Evolutionary conservation across 2,888 invertebrate species (phyloP).

Genomic region (Dione juno): DNA sequence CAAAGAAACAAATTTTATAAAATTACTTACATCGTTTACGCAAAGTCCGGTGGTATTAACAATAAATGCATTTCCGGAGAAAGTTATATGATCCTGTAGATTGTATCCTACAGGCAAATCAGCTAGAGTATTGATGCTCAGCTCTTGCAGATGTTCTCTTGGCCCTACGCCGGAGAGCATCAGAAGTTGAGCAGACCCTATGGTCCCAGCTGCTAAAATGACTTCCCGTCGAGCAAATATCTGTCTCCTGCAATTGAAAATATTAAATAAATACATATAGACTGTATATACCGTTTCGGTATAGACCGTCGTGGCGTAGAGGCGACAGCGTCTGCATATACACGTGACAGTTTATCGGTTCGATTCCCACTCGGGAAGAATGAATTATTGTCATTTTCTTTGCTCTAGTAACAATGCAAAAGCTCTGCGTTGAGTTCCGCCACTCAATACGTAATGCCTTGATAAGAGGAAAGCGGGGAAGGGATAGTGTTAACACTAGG

Average conservation of each 20-base stretch:
- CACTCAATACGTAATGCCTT: no score
- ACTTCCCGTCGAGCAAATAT: slow-evolving; percentile 88
- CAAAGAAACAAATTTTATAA: neutral
- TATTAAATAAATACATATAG: neutral
- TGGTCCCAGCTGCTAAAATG: slow-evolving; percentile 90
- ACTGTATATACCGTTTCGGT: no score
- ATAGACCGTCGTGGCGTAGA: no score
- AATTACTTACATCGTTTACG: slow-evolving; percentile 83
- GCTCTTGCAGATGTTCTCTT: slow-evolving; percentile 80
- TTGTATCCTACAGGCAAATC: slow-evolving; percentile 91
- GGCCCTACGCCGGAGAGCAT: slow-evolving; percentile 94
- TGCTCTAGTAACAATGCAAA: no score
- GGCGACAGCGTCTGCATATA: no score
- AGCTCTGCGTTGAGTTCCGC: no score
- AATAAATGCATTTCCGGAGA: slow-evolving; percentile 88
- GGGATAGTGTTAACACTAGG: no score
- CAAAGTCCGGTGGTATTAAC: slow-evolving; percentile 86
- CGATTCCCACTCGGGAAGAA: no score
- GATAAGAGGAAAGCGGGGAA: no score
- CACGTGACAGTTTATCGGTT: no score
- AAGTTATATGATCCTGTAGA: slow-evolving; percentile 91
- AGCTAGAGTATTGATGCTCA: slow-evolving; percentile 85
- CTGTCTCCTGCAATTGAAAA: slow-evolving; percentile 55
- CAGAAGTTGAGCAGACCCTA: slow-evolving; percentile 93
- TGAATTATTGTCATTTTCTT: no score